phyloP scores from a whole-genome alignment of 1,140 invertebrate genomes.

The Lasioglossum baleicum region DNA sequence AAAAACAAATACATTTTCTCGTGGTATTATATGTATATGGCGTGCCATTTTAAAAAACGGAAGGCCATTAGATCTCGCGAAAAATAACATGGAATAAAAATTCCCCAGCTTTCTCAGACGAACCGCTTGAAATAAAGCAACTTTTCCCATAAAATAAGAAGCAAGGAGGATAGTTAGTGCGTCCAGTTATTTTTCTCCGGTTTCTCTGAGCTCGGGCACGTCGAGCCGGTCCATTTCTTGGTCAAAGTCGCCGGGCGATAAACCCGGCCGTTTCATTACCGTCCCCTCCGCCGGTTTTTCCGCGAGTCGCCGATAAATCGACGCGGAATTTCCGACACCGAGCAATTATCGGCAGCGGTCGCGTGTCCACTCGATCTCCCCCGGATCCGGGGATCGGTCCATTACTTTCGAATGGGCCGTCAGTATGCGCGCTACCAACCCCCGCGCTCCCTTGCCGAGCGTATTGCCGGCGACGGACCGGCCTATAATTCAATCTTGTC shows the following conservation, averaged over 20 bases:
- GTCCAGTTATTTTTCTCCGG: too few species aligned
- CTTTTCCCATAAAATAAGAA: too few species aligned
- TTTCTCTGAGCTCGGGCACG: neutral
- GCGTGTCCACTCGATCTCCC: slow-evolving; percentile 51
- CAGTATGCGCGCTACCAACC: slow-evolving; percentile 26
- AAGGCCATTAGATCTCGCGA: too few species aligned
- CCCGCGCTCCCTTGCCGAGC: slow-evolving; percentile 26
- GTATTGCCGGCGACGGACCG: slow-evolving; percentile 50
- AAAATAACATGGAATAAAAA: too few species aligned
- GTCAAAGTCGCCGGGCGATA: slow-evolving; percentile 33
- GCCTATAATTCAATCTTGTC: slow-evolving; percentile 70
- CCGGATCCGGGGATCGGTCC: slow-evolving; percentile 43
- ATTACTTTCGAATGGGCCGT: slow-evolving; percentile 65
- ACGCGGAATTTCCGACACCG: slow-evolving; percentile 55
- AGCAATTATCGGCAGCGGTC: slow-evolving; percentile 66
- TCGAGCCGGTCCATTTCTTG: neutral
- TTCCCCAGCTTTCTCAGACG: too few species aligned
- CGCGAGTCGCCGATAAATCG: slow-evolving; percentile 56
- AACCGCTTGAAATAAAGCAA: too few species aligned
- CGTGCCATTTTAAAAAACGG: too few species aligned
- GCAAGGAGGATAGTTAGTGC: too few species aligned
- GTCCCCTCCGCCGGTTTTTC: slow-evolving; percentile 31
- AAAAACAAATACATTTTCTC: too few species aligned
- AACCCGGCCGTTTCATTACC: slow-evolving; percentile 42
- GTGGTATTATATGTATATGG: too few species aligned